Conservation (phyloP, 2,888 invertebrate genomes). For the Tiliacea aurago region DNA sequence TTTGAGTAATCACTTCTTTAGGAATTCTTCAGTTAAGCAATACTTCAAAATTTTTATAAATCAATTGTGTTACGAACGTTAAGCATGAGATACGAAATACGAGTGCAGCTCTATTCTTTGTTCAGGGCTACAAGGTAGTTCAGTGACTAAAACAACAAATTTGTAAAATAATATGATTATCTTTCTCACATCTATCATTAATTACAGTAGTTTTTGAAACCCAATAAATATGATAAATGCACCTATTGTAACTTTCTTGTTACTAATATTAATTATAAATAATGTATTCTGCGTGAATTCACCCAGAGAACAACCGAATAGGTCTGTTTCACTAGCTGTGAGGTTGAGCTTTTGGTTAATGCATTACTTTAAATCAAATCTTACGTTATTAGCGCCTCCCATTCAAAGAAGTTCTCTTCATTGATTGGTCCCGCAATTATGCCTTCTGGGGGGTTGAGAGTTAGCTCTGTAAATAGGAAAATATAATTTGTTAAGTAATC, state of each 20-base stretch:
- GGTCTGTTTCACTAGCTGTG: neutral
- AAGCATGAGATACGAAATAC: neutral
- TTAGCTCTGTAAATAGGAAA: constrained; percentile 92
- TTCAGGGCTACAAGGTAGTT: neutral
- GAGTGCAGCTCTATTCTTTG: neutral
- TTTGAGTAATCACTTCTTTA: too few species aligned
- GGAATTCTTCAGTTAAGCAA: too few species aligned
- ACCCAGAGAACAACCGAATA: neutral
- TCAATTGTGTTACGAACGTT: too few species aligned
- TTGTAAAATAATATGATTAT: neutral
- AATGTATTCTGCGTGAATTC: neutral
- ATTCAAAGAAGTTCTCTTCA: constrained; percentile 99
- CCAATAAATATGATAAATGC: neutral
- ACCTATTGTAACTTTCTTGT: neutral
- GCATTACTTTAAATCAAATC: constrained; percentile 52
- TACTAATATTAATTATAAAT: neutral
- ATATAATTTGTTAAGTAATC: too few species aligned
- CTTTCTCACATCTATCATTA: too few species aligned
- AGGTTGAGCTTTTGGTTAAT: neutral
- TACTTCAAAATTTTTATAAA: too few species aligned
- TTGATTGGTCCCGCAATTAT: constrained; percentile 99
- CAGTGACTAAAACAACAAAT: neutral
- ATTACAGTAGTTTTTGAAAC: neutral
- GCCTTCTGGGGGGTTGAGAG: constrained; percentile 99
- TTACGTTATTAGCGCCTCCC: constrained; percentile 98